These are phyloP conservation scores for Indicator maculatus DNA, from an alignment of 2,113 vertebrate genomes.

Conservation along the genomic window DNA sequence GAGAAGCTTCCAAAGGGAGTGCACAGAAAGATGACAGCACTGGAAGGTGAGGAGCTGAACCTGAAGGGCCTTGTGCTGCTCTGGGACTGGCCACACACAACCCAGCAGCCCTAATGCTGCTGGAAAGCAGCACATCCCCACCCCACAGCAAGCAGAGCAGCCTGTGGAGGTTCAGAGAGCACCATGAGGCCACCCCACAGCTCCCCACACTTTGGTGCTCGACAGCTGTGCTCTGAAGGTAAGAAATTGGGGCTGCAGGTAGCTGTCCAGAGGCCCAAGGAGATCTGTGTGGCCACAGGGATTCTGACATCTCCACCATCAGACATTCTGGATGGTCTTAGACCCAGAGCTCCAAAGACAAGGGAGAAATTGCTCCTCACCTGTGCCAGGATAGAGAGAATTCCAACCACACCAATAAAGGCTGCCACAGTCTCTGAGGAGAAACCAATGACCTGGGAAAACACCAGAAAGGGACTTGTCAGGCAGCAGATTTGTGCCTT, in stretches of 20 bases:
- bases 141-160: not conserved
- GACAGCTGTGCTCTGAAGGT: too few species aligned
- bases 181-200: accelerated
- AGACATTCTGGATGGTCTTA: not conserved
- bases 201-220: not conserved
- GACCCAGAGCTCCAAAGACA: not conserved
- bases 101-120: too few species aligned
- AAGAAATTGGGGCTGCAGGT: too few species aligned
- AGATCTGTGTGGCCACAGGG: not conserved
- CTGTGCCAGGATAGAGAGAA: conserved; percentile 92
- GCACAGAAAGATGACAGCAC: not conserved
- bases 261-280: accelerated
- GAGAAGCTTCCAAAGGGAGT: not conserved
- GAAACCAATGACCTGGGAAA: conserved; percentile 86
- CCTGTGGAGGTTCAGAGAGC: not conserved
- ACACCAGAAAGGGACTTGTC: not conserved
- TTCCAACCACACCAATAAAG: conserved; percentile 90
- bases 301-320: not conserved
- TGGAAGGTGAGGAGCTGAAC: not conserved
- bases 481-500: not conserved
- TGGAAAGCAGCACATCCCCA: not conserved
- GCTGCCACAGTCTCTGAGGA: conserved; percentile 88
- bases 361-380: conserved; percentile 65
- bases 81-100: accelerated
- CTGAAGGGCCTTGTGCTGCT: not conserved